Percentiles rank a stretch among this genome's conserved stretches.
phyloP scores from a whole-genome alignment of 2,113 vertebrate genomes.

The Tyto alba region DNA sequence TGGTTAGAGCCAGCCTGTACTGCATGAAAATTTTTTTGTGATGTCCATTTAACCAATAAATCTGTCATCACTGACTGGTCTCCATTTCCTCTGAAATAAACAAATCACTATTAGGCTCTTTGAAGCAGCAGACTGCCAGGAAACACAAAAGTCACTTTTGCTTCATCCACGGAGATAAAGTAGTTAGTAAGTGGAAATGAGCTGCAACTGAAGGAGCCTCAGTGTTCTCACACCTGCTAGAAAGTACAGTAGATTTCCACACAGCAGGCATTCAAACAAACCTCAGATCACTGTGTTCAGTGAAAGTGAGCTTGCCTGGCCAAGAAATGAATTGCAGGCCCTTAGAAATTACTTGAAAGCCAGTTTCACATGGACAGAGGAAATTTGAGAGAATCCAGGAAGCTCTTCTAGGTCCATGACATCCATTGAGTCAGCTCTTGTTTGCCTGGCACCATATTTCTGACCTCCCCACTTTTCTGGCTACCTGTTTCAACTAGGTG shows the following conservation, averaged over 20 bases:
- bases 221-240: slow-evolving; percentile 72
- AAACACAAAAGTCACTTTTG: slow-evolving; percentile 79
- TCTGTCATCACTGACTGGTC: slow-evolving; percentile 81
- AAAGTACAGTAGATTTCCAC: slow-evolving; percentile 61
- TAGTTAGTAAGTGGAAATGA: slow-evolving; percentile 76
- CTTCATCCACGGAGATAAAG: slow-evolving; percentile 75
- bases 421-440: not conserved
- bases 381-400: slow-evolving; percentile 27
- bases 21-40: slow-evolving; percentile 62
- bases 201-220: slow-evolving; percentile 63
- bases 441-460: not conserved
- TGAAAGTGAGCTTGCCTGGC: slow-evolving; percentile 48
- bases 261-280: slow-evolving; percentile 66
- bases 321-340: slow-evolving; percentile 55
- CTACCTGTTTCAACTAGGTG: not conserved
- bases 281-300: slow-evolving; percentile 37
- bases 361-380: slow-evolving; percentile 6
- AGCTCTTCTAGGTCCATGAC: not conserved
- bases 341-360: slow-evolving; percentile 50
- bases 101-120: slow-evolving; percentile 78
- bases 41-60: slow-evolving; percentile 83
- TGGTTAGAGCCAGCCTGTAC: slow-evolving; percentile 62
- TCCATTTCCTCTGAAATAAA: slow-evolving; percentile 84
- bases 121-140: slow-evolving; percentile 75
- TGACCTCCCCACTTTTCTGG: not conserved